Evolutionary conservation across 2,797 vertebrate species (phyloP).

Genomic region (Stomatorhinus walkeri): DNA sequence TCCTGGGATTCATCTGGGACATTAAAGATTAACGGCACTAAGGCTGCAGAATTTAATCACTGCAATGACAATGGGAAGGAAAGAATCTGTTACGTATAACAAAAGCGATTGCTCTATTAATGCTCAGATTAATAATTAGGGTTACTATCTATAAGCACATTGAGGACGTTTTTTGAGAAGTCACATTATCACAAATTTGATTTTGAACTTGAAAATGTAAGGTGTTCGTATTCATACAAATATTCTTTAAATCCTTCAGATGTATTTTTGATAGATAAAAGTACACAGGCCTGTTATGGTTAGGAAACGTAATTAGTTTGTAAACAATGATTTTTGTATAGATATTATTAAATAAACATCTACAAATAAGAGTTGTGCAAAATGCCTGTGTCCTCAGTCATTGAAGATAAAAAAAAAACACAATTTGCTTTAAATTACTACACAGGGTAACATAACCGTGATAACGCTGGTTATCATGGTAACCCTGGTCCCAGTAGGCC

Average conservation of each 20-base stretch:
- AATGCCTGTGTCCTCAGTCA: background rate
- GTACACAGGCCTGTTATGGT: background rate
- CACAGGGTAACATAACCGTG: background rate
- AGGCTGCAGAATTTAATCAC: background rate
- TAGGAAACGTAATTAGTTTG: background rate
- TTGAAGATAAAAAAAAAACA: background rate
- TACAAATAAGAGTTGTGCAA: background rate
- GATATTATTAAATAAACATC: background rate
- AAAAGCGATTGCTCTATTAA: background rate
- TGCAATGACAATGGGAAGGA: background rate
- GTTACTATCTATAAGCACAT: background rate
- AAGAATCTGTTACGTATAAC: background rate
- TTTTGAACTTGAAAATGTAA: background rate
- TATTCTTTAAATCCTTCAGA: background rate
- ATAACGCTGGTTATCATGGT: background rate
- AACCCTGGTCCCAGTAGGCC: background rate
- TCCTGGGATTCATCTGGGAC: background rate
- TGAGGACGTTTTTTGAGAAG: background rate
- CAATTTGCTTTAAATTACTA: background rate
- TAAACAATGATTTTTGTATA: background rate
- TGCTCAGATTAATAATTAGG: background rate
- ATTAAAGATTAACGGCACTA: background rate
- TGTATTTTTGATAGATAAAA: background rate
- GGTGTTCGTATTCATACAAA: background rate
- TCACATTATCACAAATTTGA: background rate